Evolutionary conservation across 2,888 invertebrate genomes (phyloP), one percentile per base, ranked within the genome.

Genomic region (Phaonia tiefii): DNA sequence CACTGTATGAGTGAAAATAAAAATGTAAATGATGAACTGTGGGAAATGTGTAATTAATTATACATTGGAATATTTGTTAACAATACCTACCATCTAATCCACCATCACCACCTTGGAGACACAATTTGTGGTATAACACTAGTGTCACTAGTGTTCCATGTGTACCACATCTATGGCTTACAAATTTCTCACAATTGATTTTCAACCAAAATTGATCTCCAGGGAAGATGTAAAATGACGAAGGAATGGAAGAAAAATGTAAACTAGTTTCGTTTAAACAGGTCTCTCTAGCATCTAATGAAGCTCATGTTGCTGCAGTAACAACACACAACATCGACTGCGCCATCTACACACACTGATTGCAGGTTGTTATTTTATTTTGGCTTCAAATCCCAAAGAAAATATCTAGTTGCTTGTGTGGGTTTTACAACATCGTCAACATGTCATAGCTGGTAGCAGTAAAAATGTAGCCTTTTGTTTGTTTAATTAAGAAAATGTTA

Each of bases 181-280:
- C 3, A 3, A 31, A 31, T 31, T 31, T 31, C 31, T 31, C 54
- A 54, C 10, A 20, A 22, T n/a, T n/a, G n/a, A n/a, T 22, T 17
- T 4, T 22, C 54, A 54, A 17, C 13, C 22, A 10, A 54, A 54
- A 54, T 54, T 54, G 22, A 13, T 54, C 54, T 22, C 54, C 54
- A 10, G 54, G 54, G 54, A 54, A 54, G 11, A 17, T 7, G 17
- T 49, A 2, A n/a, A 49, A 17, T 54, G 44, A 44, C 11, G 44
- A 11, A 37, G 37, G 2, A 44, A 44, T 2, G 44, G 22, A 11
- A 10, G 22, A 54, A 54, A 17, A 54, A 54, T 17, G 20, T 20
- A 1, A 54, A 54, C 54, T 22, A 17, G 54, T 54, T 54, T 54
- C 11, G 13, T 15, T 17, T 31, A 54, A 49, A 54, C 54, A 10